These are phyloP conservation scores for Triplophysa yarkandensis DNA, from an alignment of 2,797 vertebrate genomes.

Conservation along the genomic window DNA sequence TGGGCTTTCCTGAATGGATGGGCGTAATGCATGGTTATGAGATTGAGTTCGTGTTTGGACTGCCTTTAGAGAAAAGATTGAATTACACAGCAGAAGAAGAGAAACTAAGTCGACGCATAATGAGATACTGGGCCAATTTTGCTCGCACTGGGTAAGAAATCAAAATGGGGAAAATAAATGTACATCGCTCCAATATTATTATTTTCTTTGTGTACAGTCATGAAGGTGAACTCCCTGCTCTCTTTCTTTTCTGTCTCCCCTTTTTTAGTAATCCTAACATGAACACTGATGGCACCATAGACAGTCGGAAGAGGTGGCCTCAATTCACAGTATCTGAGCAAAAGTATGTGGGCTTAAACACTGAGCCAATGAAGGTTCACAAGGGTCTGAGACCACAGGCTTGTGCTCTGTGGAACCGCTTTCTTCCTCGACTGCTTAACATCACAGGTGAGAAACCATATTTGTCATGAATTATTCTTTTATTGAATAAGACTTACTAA, in stretches of 20 bases:
- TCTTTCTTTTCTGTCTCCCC: not conserved
- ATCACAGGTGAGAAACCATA: constrained; percentile 80
- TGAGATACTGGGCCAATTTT: constrained; percentile 95
- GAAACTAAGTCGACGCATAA: constrained; percentile 84
- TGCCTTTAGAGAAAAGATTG: constrained; percentile 83
- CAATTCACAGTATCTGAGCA: constrained; percentile 79
- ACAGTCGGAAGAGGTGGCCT: constrained; percentile 79
- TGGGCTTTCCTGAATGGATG: constrained; percentile 94
- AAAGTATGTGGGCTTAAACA: constrained; percentile 82
- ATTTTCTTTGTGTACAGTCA: no score
- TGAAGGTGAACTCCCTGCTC: not conserved
- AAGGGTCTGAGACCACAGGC: constrained; percentile 84
- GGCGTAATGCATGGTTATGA: constrained; percentile 96
- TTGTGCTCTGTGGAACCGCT: constrained; percentile 92
- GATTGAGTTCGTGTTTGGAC: constrained; percentile 92
- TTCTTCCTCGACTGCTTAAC: constrained; percentile 88
- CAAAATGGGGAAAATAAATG: no score
- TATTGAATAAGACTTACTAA: not conserved
- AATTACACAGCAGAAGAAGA: constrained; percentile 89
- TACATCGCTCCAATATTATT: not conserved
- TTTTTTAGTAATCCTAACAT: constrained; percentile 82
- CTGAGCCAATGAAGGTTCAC: constrained; percentile 77
- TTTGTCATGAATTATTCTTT: not conserved
- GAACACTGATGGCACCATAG: constrained; percentile 70
- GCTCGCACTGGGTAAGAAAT: constrained; percentile 85